phyloP scores from a whole-genome alignment of 2,888 invertebrate genomes.

The Ormyrus labotus region DNA sequence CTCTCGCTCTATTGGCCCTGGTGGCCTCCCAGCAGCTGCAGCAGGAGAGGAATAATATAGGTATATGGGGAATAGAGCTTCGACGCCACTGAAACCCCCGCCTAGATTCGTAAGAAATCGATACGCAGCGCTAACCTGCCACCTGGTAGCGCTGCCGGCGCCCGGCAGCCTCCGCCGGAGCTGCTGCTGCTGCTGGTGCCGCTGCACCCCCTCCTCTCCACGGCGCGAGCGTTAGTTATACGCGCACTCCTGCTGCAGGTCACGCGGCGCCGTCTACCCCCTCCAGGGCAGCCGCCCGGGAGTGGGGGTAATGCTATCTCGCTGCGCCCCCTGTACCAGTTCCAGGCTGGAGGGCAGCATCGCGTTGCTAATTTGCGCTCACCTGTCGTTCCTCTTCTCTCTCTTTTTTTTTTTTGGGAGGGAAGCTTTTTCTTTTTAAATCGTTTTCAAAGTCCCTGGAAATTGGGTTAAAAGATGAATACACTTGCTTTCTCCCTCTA shows the following conservation, averaged over 20 bases:
- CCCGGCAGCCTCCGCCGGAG: conserved; percentile 64
- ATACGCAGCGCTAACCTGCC: conserved; percentile 68
- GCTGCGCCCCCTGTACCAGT: conserved; percentile 20
- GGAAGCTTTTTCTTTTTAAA: background rate
- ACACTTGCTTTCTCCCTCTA: no score
- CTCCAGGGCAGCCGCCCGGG: background rate
- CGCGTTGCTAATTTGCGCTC: conserved; percentile 28
- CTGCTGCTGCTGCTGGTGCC: conserved; percentile 50
- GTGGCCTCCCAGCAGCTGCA: conserved; percentile 37
- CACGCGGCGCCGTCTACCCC: background rate
- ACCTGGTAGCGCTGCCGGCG: conserved; percentile 67
- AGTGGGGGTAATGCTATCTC: conserved; percentile 19
- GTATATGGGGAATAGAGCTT: conserved; percentile 12
- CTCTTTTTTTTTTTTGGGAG: no score
- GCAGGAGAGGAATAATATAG: conserved; percentile 56
- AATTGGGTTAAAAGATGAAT: no score
- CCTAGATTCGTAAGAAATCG: conserved; percentile 70
- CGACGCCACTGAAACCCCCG: conserved; percentile 58
- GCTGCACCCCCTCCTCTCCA: background rate
- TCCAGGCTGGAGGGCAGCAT: conserved; percentile 9
- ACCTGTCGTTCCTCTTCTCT: background rate
- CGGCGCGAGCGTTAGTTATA: background rate
- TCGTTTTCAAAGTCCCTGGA: background rate
- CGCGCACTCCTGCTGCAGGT: conserved; percentile 19
- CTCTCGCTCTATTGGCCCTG: conserved; percentile 15